Percentiles rank a stretch among this genome's conserved stretches.
phyloP scores from a whole-genome alignment of 1,140 invertebrate species.

The Vollenhovia emeryi region DNA sequence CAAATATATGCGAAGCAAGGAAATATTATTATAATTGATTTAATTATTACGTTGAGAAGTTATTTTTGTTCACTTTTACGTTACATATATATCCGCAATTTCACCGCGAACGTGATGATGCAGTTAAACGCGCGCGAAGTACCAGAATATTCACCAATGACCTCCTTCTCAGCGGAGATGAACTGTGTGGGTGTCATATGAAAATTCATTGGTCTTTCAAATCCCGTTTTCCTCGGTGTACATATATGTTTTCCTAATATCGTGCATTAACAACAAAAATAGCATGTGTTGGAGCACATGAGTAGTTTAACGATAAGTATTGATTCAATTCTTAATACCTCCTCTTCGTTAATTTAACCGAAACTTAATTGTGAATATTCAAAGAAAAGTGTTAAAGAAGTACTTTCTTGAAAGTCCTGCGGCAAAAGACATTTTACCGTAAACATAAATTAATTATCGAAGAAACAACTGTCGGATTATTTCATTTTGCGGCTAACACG shows the following conservation, averaged over 20 bases:
- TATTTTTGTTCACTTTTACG: neutral
- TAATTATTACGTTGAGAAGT: neutral
- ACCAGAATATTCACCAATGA: neutral
- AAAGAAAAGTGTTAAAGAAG: neutral
- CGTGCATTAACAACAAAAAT: neutral
- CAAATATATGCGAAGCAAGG: neutral
- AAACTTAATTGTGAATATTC: neutral
- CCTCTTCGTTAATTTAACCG: neutral
- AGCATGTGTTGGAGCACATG: neutral
- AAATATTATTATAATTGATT: neutral
- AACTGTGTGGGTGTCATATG: neutral
- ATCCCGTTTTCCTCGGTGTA: neutral
- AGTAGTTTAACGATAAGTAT: neutral
- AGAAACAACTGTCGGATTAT: neutral
- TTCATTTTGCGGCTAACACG: neutral
- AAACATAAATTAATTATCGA: neutral
- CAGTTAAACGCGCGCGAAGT: neutral
- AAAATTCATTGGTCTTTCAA: conserved; percentile 35
- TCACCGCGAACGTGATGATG: neutral
- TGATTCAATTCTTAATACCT: neutral
- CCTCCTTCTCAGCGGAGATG: neutral
- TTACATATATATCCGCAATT: neutral
- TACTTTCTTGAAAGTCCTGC: neutral
- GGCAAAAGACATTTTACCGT: neutral
- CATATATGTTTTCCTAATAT: neutral